Base-by-base conservation (phyloP, 2,888 invertebrate species). In the Oeneis ivallda region DNA sequence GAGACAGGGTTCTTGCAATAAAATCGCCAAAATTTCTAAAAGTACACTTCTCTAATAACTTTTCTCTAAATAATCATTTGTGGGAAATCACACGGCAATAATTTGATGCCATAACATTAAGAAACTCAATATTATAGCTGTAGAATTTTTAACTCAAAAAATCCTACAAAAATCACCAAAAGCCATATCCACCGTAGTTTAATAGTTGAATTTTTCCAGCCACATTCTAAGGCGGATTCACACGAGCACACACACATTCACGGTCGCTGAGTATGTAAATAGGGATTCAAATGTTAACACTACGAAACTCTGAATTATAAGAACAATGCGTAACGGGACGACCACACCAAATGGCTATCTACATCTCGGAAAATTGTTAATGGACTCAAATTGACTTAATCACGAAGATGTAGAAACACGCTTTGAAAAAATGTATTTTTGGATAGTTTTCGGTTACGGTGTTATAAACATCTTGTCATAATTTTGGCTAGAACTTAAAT, bases 231-330 rank as follows among this genome's bases (percentile, higher is more conserved):
- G 75, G 77, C 80, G 76, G 81, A 84, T 89, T 90, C 90, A 89
- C 90, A 89, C 89, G 89, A 80, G 79, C 76, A 73, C 83, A 79
- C 81, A 82, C 83, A 82, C 79, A 83, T 89, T 88, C 86, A 89
- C 89, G 89, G 89, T 89, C 83, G 81, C 79, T 87, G 89, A 79
- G 84, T 89, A 90, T 89, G 89, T 87, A 87, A 88, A 88, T 89
- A 83, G 76, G 79, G 76, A 79, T 84, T 81, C 81, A 80, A 82
- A 84, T 83, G 79, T 79, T 76, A 80, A 78, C 79, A 71, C 74
- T 65, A 74, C 75, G 72, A 71, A 68, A 68, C 70, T 71, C 71
- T 70, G 72, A 73, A 75, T 74, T 64, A 72, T 74, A 74, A 72
- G 72, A 75, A 78, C 79, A 78, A 80, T 78, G 72, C 72, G 72